phyloP scores from a whole-genome alignment of 2,113 vertebrate species.

The Tricholaema leucomelas region DNA sequence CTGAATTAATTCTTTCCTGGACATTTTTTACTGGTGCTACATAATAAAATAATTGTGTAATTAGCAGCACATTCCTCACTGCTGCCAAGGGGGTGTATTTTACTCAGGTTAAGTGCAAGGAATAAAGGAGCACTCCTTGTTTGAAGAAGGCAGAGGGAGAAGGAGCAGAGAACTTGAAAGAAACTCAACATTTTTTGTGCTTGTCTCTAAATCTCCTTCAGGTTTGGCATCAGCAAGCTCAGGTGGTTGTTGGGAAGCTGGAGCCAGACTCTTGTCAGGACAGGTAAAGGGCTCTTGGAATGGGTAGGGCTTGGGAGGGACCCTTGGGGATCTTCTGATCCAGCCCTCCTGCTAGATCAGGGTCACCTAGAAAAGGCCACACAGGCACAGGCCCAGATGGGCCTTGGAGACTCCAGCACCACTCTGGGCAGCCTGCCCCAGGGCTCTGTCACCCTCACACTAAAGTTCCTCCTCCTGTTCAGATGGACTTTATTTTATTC shows the following conservation, averaged over 20 bases:
- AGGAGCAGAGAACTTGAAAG: background rate
- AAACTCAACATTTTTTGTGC: background rate
- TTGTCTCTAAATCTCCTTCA: background rate
- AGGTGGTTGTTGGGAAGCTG: background rate
- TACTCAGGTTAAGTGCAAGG: conserved; percentile 57
- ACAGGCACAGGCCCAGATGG: too few species aligned
- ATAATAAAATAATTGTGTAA: conserved; percentile 83
- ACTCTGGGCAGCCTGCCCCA: too few species aligned
- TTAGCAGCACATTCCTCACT: conserved; percentile 79
- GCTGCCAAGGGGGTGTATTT: conserved; percentile 70
- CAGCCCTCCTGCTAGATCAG: too few species aligned
- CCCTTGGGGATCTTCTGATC: too few species aligned
- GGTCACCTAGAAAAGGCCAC: too few species aligned
- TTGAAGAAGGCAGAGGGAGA: background rate
- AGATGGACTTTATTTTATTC: too few species aligned
- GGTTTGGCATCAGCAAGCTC: background rate
- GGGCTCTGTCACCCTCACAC: too few species aligned
- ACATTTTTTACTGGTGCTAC: conserved; percentile 79
- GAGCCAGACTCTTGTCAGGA: too few species aligned
- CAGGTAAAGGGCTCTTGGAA: too few species aligned
- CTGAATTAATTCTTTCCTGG: conserved; percentile 83
- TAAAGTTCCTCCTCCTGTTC: too few species aligned
- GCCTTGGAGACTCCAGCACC: too few species aligned
- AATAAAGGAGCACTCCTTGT: background rate
- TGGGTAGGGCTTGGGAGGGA: too few species aligned